Base-by-base conservation (phyloP, 2,797 vertebrate genomes). In the Chromis chromis region DNA sequence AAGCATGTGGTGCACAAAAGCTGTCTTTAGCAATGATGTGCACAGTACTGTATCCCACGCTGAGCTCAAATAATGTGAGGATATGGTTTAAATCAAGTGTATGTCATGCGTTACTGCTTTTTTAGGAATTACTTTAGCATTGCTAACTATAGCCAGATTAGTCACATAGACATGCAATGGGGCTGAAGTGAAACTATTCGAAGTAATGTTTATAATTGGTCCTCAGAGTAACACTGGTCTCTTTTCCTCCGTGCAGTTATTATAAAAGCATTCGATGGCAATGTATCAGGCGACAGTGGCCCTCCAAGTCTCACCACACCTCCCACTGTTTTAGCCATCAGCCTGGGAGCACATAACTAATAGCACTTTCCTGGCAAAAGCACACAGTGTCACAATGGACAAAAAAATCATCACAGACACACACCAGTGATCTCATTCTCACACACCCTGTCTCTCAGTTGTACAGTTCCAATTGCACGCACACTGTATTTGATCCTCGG, bases 241-340 rank as follows among this genome's bases (percentile, higher is more conserved):
- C 78, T 54, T 79, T 70, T 74, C 48, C 55, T 65, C 16, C 52
- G n/a, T 36, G 33, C 65, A 62, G 53, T 67, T 55, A 80, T 86
- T 78, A 65, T 2, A 19, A 79, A 86, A 80, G 74, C 46, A 83
- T 83, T 73, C 40, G 10, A 84, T 85, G 83, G 82, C 77, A 83
- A 54, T 10, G 16, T 65, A 55, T 86, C 79, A 86, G 90, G 82
- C 78, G 71, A 88, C 86, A 87, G 80, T 77, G 81, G 74, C 65
- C 67, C 63, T 88, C 19, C 36, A 68, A 81, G 89, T 88, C 87
- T 89, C 69, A 83, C 88, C 89, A 83, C 86, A 86, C 90, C 82
- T 87, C 75, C 79, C 71, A 73, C 90, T 90, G 84, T 87, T 91
- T 89, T 86, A 86, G 77, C 82, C 84, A 92, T 92, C 83, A 91